Evolutionary conservation across 2,888 invertebrate species (phyloP), one percentile per base, ranked within the genome.

Genomic region (Tipula vernalis): DNA sequence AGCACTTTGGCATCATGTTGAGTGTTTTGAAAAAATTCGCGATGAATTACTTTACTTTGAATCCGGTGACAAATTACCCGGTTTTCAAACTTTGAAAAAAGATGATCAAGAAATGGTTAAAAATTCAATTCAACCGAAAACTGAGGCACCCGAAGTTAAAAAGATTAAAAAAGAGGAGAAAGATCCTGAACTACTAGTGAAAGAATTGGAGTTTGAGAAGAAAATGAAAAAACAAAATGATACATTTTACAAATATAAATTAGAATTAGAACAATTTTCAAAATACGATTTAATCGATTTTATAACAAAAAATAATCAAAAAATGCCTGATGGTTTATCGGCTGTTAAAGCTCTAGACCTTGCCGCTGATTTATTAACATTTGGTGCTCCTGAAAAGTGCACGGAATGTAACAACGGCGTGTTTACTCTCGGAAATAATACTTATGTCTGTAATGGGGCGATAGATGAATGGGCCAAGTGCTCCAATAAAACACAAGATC

Each of bases 401-500:
- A 91, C 94, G 0, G 95, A 95, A 89, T 99, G 99, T 90, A 71
- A 28, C 10, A 93, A 94, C 86, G 96, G 96, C 0, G 96, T 97
- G 89, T 93, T 96, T 18, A 91, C 93, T 57, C 94, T 95, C 89
- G 93, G 93, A 88, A 95, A 95, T 44, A 92, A 94, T 87, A 96
- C 97, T 4, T 99, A 99, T 90, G 93, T 94, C 88, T 99, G 99
- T 91, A 94, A 94, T 88, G 98, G 98, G 89, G 92, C 95, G 90
- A 89, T 96, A 51, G 95, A 95, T 13, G 98, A 98, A 90, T 99
- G 98, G 98, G 95, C 96, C 0, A 97, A 96, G 91, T 99, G 99
- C 91, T 93, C 94, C 87, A 93, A 95, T 89, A 90, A 94, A 4
- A 94, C 95, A 0, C 94, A 94, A 89, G 94, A 94, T 83, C 99